Base-by-base conservation (phyloP, 2,888 invertebrate species). In the Dysmachus trigonus region DNA sequence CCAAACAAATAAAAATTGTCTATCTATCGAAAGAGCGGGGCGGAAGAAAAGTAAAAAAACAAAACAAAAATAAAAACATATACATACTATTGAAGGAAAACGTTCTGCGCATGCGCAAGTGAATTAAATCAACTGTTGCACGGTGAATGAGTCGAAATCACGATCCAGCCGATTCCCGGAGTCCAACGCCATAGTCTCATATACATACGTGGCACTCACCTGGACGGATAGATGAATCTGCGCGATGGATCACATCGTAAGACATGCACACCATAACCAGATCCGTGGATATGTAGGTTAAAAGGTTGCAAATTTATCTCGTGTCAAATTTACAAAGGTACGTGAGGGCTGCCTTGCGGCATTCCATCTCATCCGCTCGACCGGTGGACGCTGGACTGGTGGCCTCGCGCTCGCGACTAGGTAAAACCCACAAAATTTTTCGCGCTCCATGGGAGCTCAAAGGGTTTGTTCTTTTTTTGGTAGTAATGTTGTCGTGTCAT, bases 291-390 rank as follows among this genome's bases (percentile, higher is more conserved):
- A 85, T 85, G 71, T 85, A 85, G 85, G 85, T 85, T 74, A 85
- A 85, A 85, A 85, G 85, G 85, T 85, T 85, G 85, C 74, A 85
- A 74, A 85, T 85, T 85, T 85, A 85, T 85, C 85, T 85, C 85
- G 85, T 85, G 85, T 85, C 85, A 85, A 85, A 85, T 73, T 85
- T 74, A n/a, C n/a, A 74, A 85, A 85, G 74, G 85, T 85, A 85
- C 85, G 85, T 85, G 85, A 85, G 85, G 74, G 47, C 74, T 83
- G 72, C 83, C 83, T 83, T 38, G 41, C 41, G 83, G 83, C 72
- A 72, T 83, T 30, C 72, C 82, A 71, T 83, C 41, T 71, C 82
- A 71, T 82, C 82, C 18, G 15, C 15, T 38, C 33, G 62, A 22
- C 62, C 62, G 62, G n/a, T n/a, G n/a, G n/a, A 18, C 35, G n/a